A percentile compares a stretch with the other conserved stretches of the same genome.
Evolutionary conservation across 2,113 vertebrate species (phyloP).

Genomic region (Heptranchias perlo): DNA sequence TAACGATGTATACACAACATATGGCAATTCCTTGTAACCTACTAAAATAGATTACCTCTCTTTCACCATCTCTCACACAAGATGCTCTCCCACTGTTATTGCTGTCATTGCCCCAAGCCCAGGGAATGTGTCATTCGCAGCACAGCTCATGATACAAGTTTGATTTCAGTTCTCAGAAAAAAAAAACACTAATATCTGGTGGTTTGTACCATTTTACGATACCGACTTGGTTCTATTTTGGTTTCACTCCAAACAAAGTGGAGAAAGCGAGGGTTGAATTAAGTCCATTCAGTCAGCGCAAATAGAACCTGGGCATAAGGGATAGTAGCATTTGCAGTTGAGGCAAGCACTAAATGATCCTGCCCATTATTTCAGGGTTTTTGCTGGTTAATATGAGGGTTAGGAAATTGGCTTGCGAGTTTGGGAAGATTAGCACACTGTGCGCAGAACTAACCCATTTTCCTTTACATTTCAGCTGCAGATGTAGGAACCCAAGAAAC

Average conservation of each 20-base stretch:
- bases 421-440: neutral
- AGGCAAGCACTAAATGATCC: neutral
- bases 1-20: neutral
- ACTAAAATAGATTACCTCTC: neutral
- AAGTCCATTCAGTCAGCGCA: neutral
- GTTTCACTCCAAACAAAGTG: neutral
- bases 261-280: neutral
- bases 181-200: neutral
- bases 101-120: neutral
- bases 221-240: neutral
- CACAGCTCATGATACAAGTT: neutral
- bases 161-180: neutral
- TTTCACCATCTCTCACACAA: conserved; percentile 1
- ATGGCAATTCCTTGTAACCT: neutral
- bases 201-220: neutral
- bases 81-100: neutral
- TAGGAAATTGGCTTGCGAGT: neutral
- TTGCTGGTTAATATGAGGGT: neutral
- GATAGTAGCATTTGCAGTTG: no score
- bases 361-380: neutral
- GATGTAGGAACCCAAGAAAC: neutral
- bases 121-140: neutral
- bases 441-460: neutral
- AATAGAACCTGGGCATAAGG: neutral
- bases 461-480: neutral